phyloP scores from a whole-genome alignment of 2,797 vertebrate genomes.

The Etheostoma perlongum region DNA sequence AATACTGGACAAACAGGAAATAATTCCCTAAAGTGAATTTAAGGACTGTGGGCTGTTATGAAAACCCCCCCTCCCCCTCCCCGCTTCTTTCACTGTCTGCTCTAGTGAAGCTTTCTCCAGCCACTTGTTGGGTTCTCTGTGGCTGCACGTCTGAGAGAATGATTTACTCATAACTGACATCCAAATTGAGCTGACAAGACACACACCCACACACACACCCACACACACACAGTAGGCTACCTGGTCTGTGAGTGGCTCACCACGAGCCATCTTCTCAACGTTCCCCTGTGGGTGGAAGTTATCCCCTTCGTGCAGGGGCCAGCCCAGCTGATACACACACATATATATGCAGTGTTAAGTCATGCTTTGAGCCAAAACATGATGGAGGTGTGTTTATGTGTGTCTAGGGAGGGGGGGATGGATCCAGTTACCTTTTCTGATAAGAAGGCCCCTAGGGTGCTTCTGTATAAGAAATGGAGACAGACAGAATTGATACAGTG shows the following conservation, averaged over 20 bases:
- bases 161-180: slow-evolving; percentile 35
- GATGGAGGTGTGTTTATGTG: background rate
- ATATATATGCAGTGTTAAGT: background rate
- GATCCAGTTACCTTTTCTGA: slow-evolving; percentile 83
- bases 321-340: slow-evolving; percentile 85
- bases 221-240: slow-evolving; percentile 65
- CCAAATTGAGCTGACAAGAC: slow-evolving; percentile 28
- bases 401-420: background rate
- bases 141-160: slow-evolving; percentile 23
- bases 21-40: slow-evolving; percentile 27
- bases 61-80: background rate
- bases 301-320: slow-evolving; percentile 92
- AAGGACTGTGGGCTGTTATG: slow-evolving; percentile 11
- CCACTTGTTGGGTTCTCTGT: slow-evolving; percentile 38
- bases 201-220: slow-evolving; percentile 11
- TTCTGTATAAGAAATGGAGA: slow-evolving; percentile 74
- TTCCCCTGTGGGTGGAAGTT: slow-evolving; percentile 90
- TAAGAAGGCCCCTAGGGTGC: slow-evolving; percentile 83
- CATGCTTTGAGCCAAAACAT: background rate
- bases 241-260: slow-evolving; percentile 90
- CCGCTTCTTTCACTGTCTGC: slow-evolving; percentile 31
- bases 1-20: slow-evolving; percentile 41
- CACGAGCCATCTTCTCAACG: slow-evolving; percentile 89
- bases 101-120: slow-evolving; percentile 6
- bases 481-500: background rate